Percentiles rank a stretch among this genome's conserved stretches.
Evolutionary conservation across 23 tunicate species (phyloP).

Genomic region (Styela clava): DNA sequence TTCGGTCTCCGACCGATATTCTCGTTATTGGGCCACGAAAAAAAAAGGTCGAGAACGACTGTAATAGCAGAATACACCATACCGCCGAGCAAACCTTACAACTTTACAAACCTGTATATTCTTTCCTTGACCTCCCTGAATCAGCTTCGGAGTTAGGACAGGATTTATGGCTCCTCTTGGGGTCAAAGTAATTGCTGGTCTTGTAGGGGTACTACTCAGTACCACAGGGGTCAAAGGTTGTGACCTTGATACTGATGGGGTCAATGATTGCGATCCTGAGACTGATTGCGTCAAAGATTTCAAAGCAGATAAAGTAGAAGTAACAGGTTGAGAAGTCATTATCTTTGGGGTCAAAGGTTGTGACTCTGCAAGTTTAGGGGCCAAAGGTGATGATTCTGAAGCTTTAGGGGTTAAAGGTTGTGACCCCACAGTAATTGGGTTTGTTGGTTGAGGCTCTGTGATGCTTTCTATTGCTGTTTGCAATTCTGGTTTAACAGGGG

Average conservation of each 20-base stretch:
- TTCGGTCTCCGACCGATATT: too few relatives aligned
- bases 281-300: not conserved
- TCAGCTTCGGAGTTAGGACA: not conserved
- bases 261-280: not conserved
- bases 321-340: not conserved
- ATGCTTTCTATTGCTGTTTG: too few relatives aligned
- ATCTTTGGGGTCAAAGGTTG: not conserved
- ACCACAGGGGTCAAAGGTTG: not conserved
- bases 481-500: too few relatives aligned
- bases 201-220: not conserved
- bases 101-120: conserved; percentile 17
- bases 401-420: not conserved
- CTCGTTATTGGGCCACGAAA: too few relatives aligned
- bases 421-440: not conserved
- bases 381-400: not conserved
- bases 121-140: not conserved
- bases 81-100: too few relatives aligned
- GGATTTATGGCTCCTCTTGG: not conserved
- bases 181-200: not conserved
- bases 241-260: not conserved
- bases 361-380: not conserved
- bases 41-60: too few relatives aligned
- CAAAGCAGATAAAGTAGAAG: not conserved
- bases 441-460: too few relatives aligned
- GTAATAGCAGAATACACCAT: too few relatives aligned